phyloP scores from a whole-genome alignment of 2,797 vertebrate genomes.

The Chromis chromis region DNA sequence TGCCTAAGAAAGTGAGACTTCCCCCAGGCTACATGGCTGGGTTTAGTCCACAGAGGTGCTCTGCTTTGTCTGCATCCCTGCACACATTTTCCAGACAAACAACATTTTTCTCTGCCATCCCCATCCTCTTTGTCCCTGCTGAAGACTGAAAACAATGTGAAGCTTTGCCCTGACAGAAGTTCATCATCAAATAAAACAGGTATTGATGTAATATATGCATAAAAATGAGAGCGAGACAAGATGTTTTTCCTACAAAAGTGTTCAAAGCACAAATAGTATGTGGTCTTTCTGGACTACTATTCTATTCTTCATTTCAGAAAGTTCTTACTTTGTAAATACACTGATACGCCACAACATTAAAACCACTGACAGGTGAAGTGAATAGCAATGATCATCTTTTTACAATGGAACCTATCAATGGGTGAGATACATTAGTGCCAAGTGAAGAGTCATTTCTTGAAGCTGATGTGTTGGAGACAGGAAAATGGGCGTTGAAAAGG shows the following conservation, averaged over 20 bases:
- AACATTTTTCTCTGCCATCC: conserved; percentile 30
- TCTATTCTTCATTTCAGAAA: neutral
- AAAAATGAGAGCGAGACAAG: conserved; percentile 39
- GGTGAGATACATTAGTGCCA: no score
- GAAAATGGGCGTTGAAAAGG: no score
- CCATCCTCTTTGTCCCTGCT: conserved; percentile 28
- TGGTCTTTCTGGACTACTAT: neutral
- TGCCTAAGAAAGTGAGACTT: conserved; percentile 36
- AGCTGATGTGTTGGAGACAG: no score
- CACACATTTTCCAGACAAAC: conserved; percentile 48
- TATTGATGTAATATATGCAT: conserved; percentile 60
- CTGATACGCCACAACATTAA: no score
- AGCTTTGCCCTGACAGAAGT: conserved; percentile 32
- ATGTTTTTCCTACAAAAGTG: neutral
- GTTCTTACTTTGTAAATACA: neutral
- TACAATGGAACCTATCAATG: no score
- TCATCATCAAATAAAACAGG: conserved; percentile 55
- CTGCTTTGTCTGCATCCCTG: conserved; percentile 54
- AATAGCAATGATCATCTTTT: no score
- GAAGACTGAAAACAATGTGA: conserved; percentile 49
- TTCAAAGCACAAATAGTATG: neutral
- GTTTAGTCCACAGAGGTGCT: conserved; percentile 33
- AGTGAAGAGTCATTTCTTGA: no score
- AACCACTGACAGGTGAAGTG: no score
- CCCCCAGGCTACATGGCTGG: conserved; percentile 29